phyloP scores from a whole-genome alignment of 2,888 invertebrate genomes.

The Eristalis intricaria region DNA sequence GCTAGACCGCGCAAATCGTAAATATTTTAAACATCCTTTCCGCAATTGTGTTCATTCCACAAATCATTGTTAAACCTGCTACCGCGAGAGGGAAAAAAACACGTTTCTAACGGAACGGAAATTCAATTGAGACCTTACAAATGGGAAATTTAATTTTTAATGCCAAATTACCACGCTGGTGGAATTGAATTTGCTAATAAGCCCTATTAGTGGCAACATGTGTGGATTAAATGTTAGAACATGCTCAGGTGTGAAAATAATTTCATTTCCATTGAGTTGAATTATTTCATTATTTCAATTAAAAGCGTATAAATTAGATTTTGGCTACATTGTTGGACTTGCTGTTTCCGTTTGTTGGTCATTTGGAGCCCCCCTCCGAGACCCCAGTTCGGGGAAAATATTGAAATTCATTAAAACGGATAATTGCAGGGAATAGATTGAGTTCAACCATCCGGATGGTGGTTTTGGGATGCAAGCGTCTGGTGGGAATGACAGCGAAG shows the following conservation, averaged over 20 bases:
- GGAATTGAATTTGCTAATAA: background rate
- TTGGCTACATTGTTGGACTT: background rate
- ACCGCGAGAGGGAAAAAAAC: too few relatives aligned
- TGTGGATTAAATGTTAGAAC: background rate
- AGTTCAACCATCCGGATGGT: background rate
- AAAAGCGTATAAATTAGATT: slow-evolving; percentile 5
- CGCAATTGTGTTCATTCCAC: too few relatives aligned
- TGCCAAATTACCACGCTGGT: background rate
- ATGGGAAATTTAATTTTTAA: background rate
- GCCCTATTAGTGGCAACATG: background rate
- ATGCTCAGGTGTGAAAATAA: slow-evolving; percentile 7
- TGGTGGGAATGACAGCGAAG: background rate
- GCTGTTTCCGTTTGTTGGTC: background rate
- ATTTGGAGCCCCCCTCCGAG: background rate
- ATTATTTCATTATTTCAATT: slow-evolving; percentile 3
- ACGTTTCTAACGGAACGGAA: too few relatives aligned
- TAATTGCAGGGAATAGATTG: background rate
- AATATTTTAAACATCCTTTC: too few relatives aligned
- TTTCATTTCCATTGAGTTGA: background rate
- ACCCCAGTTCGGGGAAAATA: background rate
- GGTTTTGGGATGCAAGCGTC: background rate
- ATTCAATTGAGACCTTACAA: background rate
- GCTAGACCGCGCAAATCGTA: too few relatives aligned
- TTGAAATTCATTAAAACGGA: background rate
- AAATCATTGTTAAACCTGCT: too few relatives aligned